Evolutionary conservation across 53 echinoderm and acorn worm genomes (phyloP), one percentile per base, ranked within the genome.

Genomic region (Paelopatides confundens): DNA sequence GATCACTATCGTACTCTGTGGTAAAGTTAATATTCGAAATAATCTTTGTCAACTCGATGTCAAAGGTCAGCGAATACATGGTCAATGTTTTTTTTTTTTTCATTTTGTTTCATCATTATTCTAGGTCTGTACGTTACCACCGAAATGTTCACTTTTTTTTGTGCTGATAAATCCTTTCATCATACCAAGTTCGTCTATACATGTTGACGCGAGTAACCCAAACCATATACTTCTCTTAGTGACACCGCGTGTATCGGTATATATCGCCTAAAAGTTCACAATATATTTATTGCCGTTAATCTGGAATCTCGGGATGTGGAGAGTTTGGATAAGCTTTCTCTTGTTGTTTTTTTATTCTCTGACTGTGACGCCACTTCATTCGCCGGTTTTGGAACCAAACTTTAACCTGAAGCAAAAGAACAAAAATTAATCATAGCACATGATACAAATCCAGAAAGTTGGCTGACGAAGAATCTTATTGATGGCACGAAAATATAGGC

Each of bases 351-450:
- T 87, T 87, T 35, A 91, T 87, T 35, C 92, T 94, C 79, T 97
- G 97, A 37, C 85, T 90, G 76, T 99, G 99, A 10, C 99, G 93
- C 99, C 99, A 99, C 54, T 99, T 99, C 99, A 99, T 99, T 26
- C 99, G 89, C 9, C 99, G 87, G 65, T 99, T 99, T 88, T 99
- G 99, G 62, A 99, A 99, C 99, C 99, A 99, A 8, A 99, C 99
- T 65, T 99, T 99, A 27, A 99, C 99, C 99, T 99, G 71, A 51
- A 82, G 39, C 37, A 7, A 74, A 64, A 82, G 76, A 11, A 82
- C 36, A 8, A 28, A 63, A 17, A 43, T 8, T 43, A 43, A 43
- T 10, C 43, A 34, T 6, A 64, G 8, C 30, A 64, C 30, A 7
- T 27, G 64, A 64, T 9, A 64, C 15, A 64, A 43, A 12, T 43